Conservation (phyloP, 2,888 invertebrate species). For the Drosophila ustulata region DNA sequence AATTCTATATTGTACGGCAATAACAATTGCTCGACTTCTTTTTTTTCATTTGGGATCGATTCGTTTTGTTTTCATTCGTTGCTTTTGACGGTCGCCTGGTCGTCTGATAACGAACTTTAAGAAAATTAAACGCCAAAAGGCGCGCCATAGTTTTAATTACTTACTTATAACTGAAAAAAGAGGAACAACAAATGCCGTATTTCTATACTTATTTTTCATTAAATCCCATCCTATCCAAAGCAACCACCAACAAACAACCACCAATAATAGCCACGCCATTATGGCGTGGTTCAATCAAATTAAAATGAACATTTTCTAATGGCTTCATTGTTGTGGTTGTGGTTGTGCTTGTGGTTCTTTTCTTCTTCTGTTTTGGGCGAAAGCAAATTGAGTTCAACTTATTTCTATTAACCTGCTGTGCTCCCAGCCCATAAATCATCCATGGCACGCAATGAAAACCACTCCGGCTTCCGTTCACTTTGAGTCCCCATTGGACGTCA, state of each 20-base stretch:
- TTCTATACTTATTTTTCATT: constrained; percentile 37
- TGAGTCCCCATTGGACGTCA: constrained; percentile 11
- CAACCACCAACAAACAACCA: constrained; percentile 30
- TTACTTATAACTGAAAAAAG: constrained; percentile 53
- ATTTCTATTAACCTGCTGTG: constrained; percentile 77
- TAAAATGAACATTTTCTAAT: constrained; percentile 65
- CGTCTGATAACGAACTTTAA: constrained; percentile 48
- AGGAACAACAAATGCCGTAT: constrained; percentile 38
- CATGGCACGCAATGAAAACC: constrained; percentile 53
- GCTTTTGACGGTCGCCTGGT: constrained; percentile 50
- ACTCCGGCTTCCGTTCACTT: constrained; percentile 4
- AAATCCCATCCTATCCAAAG: constrained; percentile 20
- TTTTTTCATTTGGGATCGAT: constrained; percentile 32
- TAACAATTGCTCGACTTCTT: constrained; percentile 39
- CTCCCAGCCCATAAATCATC: constrained; percentile 64
- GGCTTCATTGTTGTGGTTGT: constrained; percentile 43
- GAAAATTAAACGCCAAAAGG: constrained; percentile 60
- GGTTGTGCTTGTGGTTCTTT: neutral
- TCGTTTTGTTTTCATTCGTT: constrained; percentile 26
- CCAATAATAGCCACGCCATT: constrained; percentile 25
- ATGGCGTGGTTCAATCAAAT: constrained; percentile 76
- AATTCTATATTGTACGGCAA: constrained; percentile 35
- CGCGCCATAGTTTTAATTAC: constrained; percentile 76
- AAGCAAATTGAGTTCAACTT: constrained; percentile 75
- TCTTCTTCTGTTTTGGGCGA: constrained; percentile 26